phyloP scores from a whole-genome alignment of 2,888 invertebrate species.

The Cryptophagus acutangulus region DNA sequence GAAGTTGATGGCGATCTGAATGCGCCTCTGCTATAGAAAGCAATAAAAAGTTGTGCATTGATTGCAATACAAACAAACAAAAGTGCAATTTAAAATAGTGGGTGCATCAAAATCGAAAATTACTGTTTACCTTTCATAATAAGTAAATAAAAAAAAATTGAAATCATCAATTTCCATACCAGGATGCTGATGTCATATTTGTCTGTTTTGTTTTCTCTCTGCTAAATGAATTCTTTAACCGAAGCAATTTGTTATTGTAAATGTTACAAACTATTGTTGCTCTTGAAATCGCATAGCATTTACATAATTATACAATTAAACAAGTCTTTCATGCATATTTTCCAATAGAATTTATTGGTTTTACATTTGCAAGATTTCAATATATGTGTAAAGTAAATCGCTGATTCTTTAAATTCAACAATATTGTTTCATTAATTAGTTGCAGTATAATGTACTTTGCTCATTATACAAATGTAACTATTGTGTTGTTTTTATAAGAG shows the following conservation, averaged over 20 bases:
- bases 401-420: no score
- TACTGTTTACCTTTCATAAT: conserved; percentile 2
- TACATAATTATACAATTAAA: conserved; percentile 3
- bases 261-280: conserved; percentile 3
- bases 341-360: neutral
- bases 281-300: neutral
- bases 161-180: conserved; percentile 8
- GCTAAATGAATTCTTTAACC: conserved; percentile 4
- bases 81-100: conserved; percentile 5
- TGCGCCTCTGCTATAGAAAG: no score
- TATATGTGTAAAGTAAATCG: no score
- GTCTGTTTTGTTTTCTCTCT: conserved; percentile 3
- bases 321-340: neutral
- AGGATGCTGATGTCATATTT: conserved; percentile 9
- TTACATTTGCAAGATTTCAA: no score
- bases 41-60: no score
- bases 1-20: no score
- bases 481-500: neutral
- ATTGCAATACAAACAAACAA: no score
- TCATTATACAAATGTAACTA: neutral
- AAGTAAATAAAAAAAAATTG: conserved; percentile 3
- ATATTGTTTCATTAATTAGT: no score
- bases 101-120: conserved; percentile 4
- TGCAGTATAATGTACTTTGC: neutral
- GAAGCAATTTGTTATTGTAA: conserved; percentile 5